A percentile compares a stretch with the other conserved stretches of the same genome.
Evolutionary conservation across 1,140 invertebrate species (phyloP).

Genomic region (Apocrypta bakeri): DNA sequence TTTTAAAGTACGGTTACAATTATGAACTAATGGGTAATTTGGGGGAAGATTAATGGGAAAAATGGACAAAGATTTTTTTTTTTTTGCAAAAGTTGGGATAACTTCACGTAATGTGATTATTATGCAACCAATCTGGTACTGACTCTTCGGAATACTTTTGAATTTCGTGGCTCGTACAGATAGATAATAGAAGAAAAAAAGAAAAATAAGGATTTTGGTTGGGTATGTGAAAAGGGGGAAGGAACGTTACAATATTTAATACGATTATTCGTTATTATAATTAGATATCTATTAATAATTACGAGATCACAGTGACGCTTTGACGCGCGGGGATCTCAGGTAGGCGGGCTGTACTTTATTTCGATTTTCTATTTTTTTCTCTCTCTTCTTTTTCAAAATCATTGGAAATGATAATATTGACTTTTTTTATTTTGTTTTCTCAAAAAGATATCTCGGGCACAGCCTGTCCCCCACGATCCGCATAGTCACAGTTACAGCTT

Average conservation of each 20-base stretch:
- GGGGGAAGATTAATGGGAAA: not conserved
- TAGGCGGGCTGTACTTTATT: slow-evolving; percentile 68
- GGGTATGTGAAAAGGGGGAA: slow-evolving; percentile 50
- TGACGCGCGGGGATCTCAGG: slow-evolving; percentile 74
- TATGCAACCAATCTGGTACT: slow-evolving; percentile 28
- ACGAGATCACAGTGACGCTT: slow-evolving; percentile 76
- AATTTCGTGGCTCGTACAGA: slow-evolving; percentile 38
- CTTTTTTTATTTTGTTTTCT: slow-evolving; percentile 24
- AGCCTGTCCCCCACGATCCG: slow-evolving; percentile 73
- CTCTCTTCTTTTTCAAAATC: slow-evolving; percentile 48
- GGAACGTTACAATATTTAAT: slow-evolving; percentile 70
- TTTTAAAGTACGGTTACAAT: slow-evolving; percentile 64
- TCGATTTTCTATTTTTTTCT: slow-evolving; percentile 31
- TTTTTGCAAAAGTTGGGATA: not conserved
- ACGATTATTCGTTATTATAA: slow-evolving; percentile 72
- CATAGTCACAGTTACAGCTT: slow-evolving; percentile 75
- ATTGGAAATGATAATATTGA: slow-evolving; percentile 28
- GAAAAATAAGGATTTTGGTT: slow-evolving; percentile 35
- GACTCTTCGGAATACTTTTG: slow-evolving; percentile 33
- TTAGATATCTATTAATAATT: slow-evolving; percentile 74
- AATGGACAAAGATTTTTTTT: not conserved
- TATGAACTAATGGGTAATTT: slow-evolving; percentile 62
- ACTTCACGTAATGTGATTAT: not conserved
- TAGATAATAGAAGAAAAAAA: slow-evolving; percentile 42
- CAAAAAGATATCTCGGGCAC: slow-evolving; percentile 55